Evolutionary conservation across 2,888 invertebrate species (phyloP).

Genomic region (Yponomeuta malinellus): DNA sequence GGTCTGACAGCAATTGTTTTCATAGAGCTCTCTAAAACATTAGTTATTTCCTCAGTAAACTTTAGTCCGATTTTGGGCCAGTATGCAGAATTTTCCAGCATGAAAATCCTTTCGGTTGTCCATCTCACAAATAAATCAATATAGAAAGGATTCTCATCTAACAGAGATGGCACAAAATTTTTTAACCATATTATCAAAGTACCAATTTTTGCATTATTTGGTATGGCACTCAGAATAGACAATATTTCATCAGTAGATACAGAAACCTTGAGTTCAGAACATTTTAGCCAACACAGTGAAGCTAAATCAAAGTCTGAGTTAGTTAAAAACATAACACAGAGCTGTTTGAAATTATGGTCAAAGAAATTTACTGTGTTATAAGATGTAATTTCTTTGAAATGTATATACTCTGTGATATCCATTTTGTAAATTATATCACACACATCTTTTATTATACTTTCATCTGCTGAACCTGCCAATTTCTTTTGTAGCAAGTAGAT

Average conservation of each 20-base stretch:
- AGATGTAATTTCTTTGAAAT: conserved; percentile 47
- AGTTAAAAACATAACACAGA: conserved; percentile 52
- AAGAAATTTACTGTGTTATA: conserved; percentile 50
- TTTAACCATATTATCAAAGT: conserved; percentile 63
- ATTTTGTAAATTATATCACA: conserved; percentile 55
- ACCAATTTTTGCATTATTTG: conserved; percentile 59
- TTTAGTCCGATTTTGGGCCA: conserved; percentile 72
- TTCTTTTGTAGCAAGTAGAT: conserved; percentile 53
- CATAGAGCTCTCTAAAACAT: conserved; percentile 50
- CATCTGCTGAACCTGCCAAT: conserved; percentile 36
- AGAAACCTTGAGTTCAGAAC: conserved; percentile 44
- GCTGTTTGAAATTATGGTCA: conserved; percentile 45
- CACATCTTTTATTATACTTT: conserved; percentile 32
- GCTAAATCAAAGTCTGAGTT: conserved; percentile 64
- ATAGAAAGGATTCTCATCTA: conserved; percentile 62
- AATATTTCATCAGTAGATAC: conserved; percentile 43
- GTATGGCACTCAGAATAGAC: conserved; percentile 54
- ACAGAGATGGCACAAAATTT: conserved; percentile 56
- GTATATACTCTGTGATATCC: conserved; percentile 60
- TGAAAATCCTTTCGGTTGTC: conserved; percentile 63
- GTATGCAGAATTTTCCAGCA: conserved; percentile 60
- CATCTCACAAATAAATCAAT: conserved; percentile 66
- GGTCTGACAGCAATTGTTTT: conserved; percentile 56
- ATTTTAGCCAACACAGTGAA: conserved; percentile 66
- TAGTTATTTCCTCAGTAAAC: conserved; percentile 55